phyloP scores from a whole-genome alignment of 2,113 vertebrate genomes.

The Triplophysa tibetana region DNA sequence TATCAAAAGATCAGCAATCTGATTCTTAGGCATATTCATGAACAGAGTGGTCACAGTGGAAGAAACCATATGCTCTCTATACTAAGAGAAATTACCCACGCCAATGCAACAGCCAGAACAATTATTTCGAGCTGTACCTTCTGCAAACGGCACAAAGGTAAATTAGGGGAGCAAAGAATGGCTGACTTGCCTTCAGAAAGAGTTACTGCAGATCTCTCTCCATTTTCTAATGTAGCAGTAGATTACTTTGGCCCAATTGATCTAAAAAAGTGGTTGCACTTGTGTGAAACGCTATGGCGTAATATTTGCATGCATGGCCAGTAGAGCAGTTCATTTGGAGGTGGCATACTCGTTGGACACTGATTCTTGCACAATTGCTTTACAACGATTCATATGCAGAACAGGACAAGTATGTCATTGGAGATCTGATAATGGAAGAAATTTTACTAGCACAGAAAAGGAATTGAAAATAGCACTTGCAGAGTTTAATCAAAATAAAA shows the following conservation, averaged over 20 bases:
- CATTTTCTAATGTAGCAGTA: slow-evolving; percentile 9
- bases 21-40: slow-evolving; percentile 24
- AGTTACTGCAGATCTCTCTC: neutral
- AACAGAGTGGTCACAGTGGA: neutral
- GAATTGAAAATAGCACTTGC: neutral
- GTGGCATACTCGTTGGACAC: neutral
- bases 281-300: slow-evolving; percentile 19
- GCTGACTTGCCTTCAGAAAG: slow-evolving; percentile 8
- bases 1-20: neutral
- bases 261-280: neutral
- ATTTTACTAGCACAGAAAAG: slow-evolving; percentile 15
- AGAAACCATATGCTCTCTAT: slow-evolving; percentile 18
- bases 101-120: slow-evolving; percentile 18
- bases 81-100: neutral
- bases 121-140: neutral
- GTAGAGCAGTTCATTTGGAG: slow-evolving; percentile 10
- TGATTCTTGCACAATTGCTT: slow-evolving; percentile 5
- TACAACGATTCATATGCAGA: neutral
- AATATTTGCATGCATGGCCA: slow-evolving; percentile 28
- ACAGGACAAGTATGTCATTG: neutral
- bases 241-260: slow-evolving; percentile 29
- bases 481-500: no score
- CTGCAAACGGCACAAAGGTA: neutral
- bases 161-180: slow-evolving; percentile 31
- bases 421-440: slow-evolving; percentile 24